Conservation (phyloP, 2,113 vertebrate genomes). For the Gymnogyps californianus region DNA sequence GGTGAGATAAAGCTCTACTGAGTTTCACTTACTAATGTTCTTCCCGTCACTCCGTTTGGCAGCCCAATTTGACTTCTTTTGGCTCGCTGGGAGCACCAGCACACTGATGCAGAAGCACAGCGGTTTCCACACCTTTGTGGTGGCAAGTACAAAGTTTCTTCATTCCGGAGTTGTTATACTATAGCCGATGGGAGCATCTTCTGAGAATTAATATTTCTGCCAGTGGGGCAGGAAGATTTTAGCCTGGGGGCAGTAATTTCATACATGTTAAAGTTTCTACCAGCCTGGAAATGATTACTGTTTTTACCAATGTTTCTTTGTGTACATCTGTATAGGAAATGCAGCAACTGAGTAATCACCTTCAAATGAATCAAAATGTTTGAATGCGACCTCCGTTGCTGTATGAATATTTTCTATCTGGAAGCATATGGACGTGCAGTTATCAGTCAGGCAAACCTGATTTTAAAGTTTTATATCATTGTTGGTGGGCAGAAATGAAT, state of each 20-base stretch:
- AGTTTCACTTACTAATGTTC: background rate
- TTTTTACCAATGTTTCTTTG: background rate
- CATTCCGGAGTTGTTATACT: background rate
- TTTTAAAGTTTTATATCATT: background rate
- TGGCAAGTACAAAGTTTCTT: background rate
- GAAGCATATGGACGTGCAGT: background rate
- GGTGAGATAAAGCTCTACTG: background rate
- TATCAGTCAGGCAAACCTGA: background rate
- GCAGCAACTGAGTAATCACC: background rate
- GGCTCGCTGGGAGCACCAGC: background rate
- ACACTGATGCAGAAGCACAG: background rate
- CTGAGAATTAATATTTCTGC: background rate
- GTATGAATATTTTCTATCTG: background rate
- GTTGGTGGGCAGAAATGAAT: background rate
- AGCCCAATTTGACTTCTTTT: background rate
- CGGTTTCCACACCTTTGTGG: background rate
- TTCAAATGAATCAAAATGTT: background rate
- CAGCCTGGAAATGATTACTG: background rate
- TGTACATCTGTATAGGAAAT: background rate
- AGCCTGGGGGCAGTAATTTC: background rate
- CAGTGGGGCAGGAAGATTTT: background rate
- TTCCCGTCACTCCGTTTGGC: background rate
- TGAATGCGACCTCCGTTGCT: background rate
- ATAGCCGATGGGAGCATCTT: background rate
- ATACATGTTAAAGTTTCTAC: background rate